Evolutionary conservation across 2,888 invertebrate genomes (phyloP).

Genomic region (Ephialtes manifestator): DNA sequence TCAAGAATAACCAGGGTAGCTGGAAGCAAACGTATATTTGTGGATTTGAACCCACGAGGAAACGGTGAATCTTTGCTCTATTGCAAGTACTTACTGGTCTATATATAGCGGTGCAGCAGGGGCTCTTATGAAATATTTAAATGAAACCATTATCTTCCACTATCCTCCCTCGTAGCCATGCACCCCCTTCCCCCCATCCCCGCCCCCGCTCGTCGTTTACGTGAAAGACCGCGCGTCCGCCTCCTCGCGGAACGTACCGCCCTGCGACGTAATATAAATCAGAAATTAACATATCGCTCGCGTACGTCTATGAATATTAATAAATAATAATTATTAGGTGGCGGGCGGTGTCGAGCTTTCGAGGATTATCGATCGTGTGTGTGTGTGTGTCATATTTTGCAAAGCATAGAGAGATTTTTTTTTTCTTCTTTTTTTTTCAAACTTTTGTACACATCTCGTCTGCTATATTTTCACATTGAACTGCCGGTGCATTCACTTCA

Average conservation of each 20-base stretch:
- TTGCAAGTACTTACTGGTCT: conserved; percentile 31
- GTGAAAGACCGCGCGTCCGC: conserved; percentile 59
- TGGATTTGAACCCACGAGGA: conserved; percentile 18
- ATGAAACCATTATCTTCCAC: conserved; percentile 63
- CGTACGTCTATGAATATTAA: conserved; percentile 62
- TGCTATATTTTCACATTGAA: background rate
- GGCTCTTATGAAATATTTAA: conserved; percentile 68
- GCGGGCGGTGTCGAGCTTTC: conserved; percentile 28
- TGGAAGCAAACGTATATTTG: background rate
- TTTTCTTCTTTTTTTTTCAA: conserved; percentile 11
- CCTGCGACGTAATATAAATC: conserved; percentile 65
- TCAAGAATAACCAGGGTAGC: background rate
- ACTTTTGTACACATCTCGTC: background rate
- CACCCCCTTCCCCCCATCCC: background rate
- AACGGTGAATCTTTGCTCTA: conserved; percentile 33
- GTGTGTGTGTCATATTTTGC: conserved; percentile 4
- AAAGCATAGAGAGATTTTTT: background rate
- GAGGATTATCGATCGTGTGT: conserved; percentile 30
- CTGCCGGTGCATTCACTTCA: conserved; percentile 1
- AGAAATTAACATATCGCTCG: conserved; percentile 65
- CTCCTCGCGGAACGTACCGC: conserved; percentile 28
- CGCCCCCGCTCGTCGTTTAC: conserved; percentile 42
- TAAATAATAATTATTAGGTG: conserved; percentile 64
- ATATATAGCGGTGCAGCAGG: conserved; percentile 37
- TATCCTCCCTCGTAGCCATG: conserved; percentile 31